phyloP scores from a whole-genome alignment of 2,888 invertebrate species.

The Byasa hedistus region DNA sequence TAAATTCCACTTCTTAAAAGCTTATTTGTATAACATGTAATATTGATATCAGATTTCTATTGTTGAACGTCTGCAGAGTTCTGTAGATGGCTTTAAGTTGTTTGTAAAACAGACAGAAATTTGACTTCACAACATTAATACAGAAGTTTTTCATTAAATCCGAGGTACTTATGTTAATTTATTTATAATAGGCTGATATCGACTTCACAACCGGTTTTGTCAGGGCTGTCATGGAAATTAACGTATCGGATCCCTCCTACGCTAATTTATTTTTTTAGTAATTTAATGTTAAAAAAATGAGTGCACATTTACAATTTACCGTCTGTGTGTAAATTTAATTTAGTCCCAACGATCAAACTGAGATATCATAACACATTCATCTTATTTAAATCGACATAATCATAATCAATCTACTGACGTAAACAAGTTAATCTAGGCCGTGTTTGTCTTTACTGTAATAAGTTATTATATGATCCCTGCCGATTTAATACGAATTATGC shows the following conservation, averaged over 20 bases:
- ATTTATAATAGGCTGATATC: background rate
- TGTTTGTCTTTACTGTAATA: no score
- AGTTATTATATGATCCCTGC: no score
- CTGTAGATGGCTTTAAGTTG: background rate
- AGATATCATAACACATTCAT: no score
- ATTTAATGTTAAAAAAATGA: background rate
- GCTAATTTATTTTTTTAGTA: background rate
- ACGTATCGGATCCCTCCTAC: slow-evolving; percentile 6
- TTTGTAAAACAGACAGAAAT: background rate
- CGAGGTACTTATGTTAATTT: background rate
- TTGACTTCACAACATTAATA: background rate
- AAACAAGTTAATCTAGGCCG: no score
- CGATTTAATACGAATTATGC: no score
- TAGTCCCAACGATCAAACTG: no score
- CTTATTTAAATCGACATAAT: no score
- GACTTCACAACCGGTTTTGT: slow-evolving; percentile 13
- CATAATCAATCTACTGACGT: no score
- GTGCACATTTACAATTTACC: background rate
- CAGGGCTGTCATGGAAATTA: background rate
- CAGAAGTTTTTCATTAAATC: background rate
- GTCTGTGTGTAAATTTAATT: no score
- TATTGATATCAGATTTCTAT: background rate
- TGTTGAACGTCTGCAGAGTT: background rate
- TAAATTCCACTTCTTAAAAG: background rate
- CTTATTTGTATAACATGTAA: background rate